Percentiles rank a stretch among this genome's conserved stretches.
Conservation (phyloP, 2,113 vertebrate species). For the Cromileptes altivelis region DNA sequence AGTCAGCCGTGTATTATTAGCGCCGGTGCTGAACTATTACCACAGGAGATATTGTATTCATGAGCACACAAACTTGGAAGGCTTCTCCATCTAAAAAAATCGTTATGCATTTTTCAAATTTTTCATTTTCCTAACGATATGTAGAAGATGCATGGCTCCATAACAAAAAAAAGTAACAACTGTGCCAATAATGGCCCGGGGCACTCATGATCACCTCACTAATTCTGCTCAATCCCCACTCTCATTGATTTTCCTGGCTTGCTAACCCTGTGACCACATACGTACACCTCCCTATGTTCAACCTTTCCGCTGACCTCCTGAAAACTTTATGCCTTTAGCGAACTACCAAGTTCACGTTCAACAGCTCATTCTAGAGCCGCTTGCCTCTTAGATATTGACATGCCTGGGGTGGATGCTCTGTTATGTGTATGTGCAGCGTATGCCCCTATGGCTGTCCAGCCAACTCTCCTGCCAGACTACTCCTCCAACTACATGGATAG, state of each 20-base stretch:
- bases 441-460: constrained; percentile 64
- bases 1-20: constrained; percentile 18
- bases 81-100: constrained; percentile 48
- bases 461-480: constrained; percentile 67
- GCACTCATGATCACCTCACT: constrained; percentile 63
- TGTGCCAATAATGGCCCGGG: constrained; percentile 56
- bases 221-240: constrained; percentile 67
- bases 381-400: constrained; percentile 72
- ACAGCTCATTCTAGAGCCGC: constrained; percentile 56
- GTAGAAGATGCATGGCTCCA: constrained; percentile 41
- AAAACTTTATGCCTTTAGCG: constrained; percentile 70
- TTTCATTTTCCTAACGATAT: constrained; percentile 25
- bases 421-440: constrained; percentile 53
- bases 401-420: constrained; percentile 67
- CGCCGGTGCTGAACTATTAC: constrained; percentile 10
- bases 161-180: constrained; percentile 64
- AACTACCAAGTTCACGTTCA: constrained; percentile 67
- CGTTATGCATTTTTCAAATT: constrained; percentile 27
- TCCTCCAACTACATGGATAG: constrained; percentile 59
- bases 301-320: constrained; percentile 74
- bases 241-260: constrained; percentile 76
- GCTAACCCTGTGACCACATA: constrained; percentile 71
- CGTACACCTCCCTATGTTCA: constrained; percentile 57
- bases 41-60: constrained; percentile 34
- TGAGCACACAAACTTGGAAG: constrained; percentile 38